phyloP scores from a whole-genome alignment of 2,797 vertebrate species.

The Hemibagrus guttatus region DNA sequence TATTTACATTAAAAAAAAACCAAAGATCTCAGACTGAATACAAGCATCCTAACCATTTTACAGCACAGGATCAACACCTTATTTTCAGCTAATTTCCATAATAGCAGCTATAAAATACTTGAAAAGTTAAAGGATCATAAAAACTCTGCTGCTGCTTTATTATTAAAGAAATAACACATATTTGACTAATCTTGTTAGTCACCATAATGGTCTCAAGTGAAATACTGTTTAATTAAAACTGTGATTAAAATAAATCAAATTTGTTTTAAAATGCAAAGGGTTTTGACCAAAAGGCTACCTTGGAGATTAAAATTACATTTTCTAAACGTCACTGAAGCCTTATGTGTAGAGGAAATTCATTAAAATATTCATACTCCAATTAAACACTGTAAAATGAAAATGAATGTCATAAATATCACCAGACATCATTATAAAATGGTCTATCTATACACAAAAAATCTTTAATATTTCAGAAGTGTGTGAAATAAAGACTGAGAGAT shows the following conservation, averaged over 20 bases:
- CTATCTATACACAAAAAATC: slow-evolving; percentile 62
- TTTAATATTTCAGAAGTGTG: slow-evolving; percentile 44
- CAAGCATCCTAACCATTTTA: neutral
- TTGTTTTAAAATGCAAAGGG: slow-evolving; percentile 68
- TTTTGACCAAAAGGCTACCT: slow-evolving; percentile 42
- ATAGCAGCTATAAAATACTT: slow-evolving; percentile 21
- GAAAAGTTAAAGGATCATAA: neutral
- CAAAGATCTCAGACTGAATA: neutral
- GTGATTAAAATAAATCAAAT: slow-evolving; percentile 62
- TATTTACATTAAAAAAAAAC: neutral
- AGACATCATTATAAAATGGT: slow-evolving; percentile 67
- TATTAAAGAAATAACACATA: slow-evolving; percentile 28
- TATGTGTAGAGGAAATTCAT: slow-evolving; percentile 65
- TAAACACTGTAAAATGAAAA: slow-evolving; percentile 78
- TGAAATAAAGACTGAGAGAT: neutral
- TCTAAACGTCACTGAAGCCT: slow-evolving; percentile 60
- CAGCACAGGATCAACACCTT: slow-evolving; percentile 35
- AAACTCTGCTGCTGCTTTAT: slow-evolving; percentile 4
- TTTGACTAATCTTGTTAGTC: slow-evolving; percentile 30
- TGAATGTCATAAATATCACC: slow-evolving; percentile 79
- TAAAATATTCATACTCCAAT: slow-evolving; percentile 83
- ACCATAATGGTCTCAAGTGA: slow-evolving; percentile 34
- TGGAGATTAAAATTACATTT: slow-evolving; percentile 61
- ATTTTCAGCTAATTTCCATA: slow-evolving; percentile 30
- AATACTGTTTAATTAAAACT: slow-evolving; percentile 55